These are phyloP conservation scores for Holothuria scabra DNA, from an alignment of 53 echinoderm and acorn worm species.

Conservation along the genomic window DNA sequence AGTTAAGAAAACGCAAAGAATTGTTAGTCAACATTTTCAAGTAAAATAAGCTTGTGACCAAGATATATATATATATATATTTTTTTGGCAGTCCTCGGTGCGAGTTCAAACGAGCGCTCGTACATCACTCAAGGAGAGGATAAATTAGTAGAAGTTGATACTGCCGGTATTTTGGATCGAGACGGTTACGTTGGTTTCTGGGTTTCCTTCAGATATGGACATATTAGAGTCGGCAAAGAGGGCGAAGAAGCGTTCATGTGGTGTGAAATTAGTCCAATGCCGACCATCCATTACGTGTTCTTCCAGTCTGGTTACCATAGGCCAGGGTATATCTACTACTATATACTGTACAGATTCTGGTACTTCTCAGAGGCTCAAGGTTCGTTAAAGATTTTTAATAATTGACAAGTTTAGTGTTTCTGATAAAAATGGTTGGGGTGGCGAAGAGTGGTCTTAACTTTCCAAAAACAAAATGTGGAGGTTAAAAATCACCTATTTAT, in stretches of 20 bases:
- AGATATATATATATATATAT: too few relatives aligned
- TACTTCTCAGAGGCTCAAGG: slow-evolving; percentile 41
- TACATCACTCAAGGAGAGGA: neutral
- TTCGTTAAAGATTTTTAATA: neutral
- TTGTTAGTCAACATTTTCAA: too few relatives aligned
- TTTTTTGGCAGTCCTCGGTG: slow-evolving; percentile 27
- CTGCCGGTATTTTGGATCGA: neutral
- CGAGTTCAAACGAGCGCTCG: neutral
- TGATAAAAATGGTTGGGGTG: too few relatives aligned
- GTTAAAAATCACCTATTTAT: too few relatives aligned
- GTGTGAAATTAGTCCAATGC: neutral
- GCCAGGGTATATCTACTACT: slow-evolving; percentile 6
- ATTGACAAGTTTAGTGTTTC: too few relatives aligned
- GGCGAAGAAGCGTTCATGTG: neutral
- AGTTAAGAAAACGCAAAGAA: too few relatives aligned
- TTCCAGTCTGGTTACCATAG: slow-evolving; percentile 1
- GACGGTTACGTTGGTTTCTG: slow-evolving; percentile 27
- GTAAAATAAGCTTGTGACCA: too few relatives aligned
- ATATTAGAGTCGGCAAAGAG: neutral
- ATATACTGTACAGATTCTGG: slow-evolving; percentile 16
- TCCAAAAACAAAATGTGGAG: too few relatives aligned
- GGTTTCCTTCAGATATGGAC: neutral
- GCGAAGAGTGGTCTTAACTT: too few relatives aligned
- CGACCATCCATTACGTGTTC: slow-evolving; percentile 7
- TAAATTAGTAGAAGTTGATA: neutral